Evolutionary conservation across 2,797 vertebrate genomes (phyloP), one percentile per base, ranked within the genome.

Genomic region (Acomys russatus): DNA sequence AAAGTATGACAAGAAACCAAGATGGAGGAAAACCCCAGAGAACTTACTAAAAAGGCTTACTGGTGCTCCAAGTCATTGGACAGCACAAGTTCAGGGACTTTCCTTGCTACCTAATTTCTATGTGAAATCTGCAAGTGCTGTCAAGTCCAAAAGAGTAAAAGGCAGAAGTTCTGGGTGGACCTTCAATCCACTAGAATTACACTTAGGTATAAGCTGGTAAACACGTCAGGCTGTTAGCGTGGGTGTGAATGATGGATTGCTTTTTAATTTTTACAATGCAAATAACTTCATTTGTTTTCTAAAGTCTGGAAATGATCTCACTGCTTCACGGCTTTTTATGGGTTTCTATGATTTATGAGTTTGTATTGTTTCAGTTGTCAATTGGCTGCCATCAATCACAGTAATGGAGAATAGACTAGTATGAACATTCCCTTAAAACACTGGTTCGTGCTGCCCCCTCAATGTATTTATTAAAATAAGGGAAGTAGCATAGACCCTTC

Each of bases 221-320:
- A 94, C 3, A 6, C 8, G 6, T 96, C 90, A 82, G 94, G 94
- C 71, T 76, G 38, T 96, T 96, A 80, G 38, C 95, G 14, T 17
- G 70, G 82, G 70, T 94, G 25, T 93, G 90, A 79, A 92, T 95
- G 64, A 94, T 82, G 51, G 93, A 86, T 89, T 91, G 59, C 23
- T 89, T 85, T 66, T 66, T 94, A 64, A 70, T 94, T 95, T 96
- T 96, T 88, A 93, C n/a, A 74, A 70, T 14, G 1, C 86, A 66
- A 98, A 93, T 93, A 95, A 94, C 74, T 44, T 92, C 63, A 15
- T 94, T 93, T 88, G 23, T 97, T 97, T 93, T 97, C 85, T 92
- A 73, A 95, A 92, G 91, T 89, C 89, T 94, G 98, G 98, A 98
- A 98, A 95, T 98, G 96, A 98, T 92, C 84, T 98, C 96, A 98